Base-by-base conservation (phyloP, 2,888 invertebrate genomes). In the Caenorhabditis japonica region DNA sequence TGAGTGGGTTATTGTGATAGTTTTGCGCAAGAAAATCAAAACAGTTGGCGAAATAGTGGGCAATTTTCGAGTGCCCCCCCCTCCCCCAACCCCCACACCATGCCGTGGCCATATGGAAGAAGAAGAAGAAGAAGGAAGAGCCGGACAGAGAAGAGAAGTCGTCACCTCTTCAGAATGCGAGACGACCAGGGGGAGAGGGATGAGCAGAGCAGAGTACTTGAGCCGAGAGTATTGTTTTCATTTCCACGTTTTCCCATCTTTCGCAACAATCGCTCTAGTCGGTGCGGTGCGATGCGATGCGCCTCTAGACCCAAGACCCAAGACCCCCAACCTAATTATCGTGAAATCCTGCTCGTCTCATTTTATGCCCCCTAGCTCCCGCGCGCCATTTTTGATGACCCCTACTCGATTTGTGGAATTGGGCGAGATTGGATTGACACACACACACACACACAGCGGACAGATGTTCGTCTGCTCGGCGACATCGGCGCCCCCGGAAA, bases 21-120 rank as follows among this genome's bases (percentile, higher is more conserved):
- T 55, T 47, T 30, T 41, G 34, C 15, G 21, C n/a, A 30, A 5
- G 55, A 56, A 56, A 60, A 60, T 60, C 60, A 69, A 69, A 69
- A 69, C 60, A 69, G 52, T 69, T 60, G 60, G 60, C 44, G 55
- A 71, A 71, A 71, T 71, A 51, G 62, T 52, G 70, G 70, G 56
- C 62, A 71, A 71, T 71, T 71, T 56, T 64, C 62, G 70, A 70
- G 70, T 41, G 47, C 25, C 0, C 7, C n/a, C n/a, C n/a, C n/a
- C n/a, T n/a, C n/a, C n/a, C n/a, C n/a, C n/a, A n/a, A n/a, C n/a
- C n/a, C n/a, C n/a, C n/a, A n/a, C n/a, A n/a, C n/a, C n/a, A n/a
- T n/a, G n/a, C 25, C 15, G 36, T 15, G 27, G 34, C 61, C 70
- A 71, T 71, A 71, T 71, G 70, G 59, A 53, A 34, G 27, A 27